phyloP scores from a whole-genome alignment of 1,140 invertebrate genomes.

The Solenopsis invicta region DNA sequence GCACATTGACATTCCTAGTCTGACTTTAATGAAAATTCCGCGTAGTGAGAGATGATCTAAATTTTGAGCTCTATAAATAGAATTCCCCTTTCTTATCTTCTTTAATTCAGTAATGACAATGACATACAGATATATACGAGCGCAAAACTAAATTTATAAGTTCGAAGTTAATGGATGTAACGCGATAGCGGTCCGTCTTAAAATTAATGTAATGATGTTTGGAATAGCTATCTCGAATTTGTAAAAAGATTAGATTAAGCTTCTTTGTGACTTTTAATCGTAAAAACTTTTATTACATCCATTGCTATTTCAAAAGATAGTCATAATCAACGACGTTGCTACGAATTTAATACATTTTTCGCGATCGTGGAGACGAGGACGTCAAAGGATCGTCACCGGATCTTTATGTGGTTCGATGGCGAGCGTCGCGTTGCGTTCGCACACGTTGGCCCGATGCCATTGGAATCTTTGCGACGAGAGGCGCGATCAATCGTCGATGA shows the following conservation, averaged over 20 bases:
- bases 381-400: slow-evolving; percentile 43
- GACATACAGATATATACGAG: background rate
- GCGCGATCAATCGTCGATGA: slow-evolving; percentile 49
- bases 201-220: background rate
- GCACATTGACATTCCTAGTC: slow-evolving; percentile 6
- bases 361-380: background rate
- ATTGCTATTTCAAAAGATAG: background rate
- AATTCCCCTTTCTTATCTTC: background rate
- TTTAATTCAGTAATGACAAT: background rate
- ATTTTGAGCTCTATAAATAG: background rate
- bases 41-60: background rate
- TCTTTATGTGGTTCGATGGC: background rate
- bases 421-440: background rate
- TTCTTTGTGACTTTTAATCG: background rate
- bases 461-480: slow-evolving; percentile 8
- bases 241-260: background rate
- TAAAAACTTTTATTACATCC: background rate
- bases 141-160: background rate
- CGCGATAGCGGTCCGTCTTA: background rate
- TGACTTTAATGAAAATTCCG: slow-evolving; percentile 25
- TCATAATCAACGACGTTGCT: background rate
- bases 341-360: background rate
- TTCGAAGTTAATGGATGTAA: background rate
- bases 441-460: slow-evolving; percentile 3
- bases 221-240: background rate